Conservation (phyloP, 2,888 invertebrate genomes). For the Microchrysa polita region DNA sequence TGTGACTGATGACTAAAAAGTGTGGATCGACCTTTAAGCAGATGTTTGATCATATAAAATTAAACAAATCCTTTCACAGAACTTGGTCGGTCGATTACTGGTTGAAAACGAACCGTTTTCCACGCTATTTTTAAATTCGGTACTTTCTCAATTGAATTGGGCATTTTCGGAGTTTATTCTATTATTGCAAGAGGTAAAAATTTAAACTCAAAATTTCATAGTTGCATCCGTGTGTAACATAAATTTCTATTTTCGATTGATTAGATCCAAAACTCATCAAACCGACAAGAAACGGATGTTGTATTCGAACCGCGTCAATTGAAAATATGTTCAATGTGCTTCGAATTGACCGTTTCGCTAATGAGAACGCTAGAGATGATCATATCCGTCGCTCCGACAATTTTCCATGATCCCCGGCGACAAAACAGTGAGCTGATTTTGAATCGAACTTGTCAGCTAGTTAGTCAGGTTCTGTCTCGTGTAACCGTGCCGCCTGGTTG, state of each 20-base stretch:
- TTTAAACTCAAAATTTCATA: not conserved
- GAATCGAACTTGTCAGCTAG: constrained; percentile 75
- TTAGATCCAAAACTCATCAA: constrained; percentile 72
- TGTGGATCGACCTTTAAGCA: no score
- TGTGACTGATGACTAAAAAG: no score
- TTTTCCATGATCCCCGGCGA: constrained; percentile 72
- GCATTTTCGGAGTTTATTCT: constrained; percentile 88
- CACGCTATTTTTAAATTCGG: constrained; percentile 77
- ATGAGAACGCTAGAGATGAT: constrained; percentile 85
- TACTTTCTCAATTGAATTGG: constrained; percentile 86
- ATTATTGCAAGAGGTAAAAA: constrained; percentile 80
- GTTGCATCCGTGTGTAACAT: not conserved
- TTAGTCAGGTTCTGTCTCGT: constrained; percentile 82
- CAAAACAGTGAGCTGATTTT: constrained; percentile 78
- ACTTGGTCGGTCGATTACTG: constrained; percentile 72
- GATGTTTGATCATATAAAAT: no score
- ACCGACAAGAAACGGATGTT: constrained; percentile 66
- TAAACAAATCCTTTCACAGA: constrained; percentile 72
- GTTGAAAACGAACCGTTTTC: constrained; percentile 71
- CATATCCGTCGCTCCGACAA: constrained; percentile 70
- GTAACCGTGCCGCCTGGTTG: constrained; percentile 78
- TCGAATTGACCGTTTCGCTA: constrained; percentile 80
- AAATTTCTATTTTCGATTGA: constrained; percentile 25
- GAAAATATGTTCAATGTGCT: constrained; percentile 85
- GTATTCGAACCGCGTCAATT: constrained; percentile 80